Base-by-base conservation (phyloP, 2,888 invertebrate species). In the Leptinotarsa rubiginosa region DNA sequence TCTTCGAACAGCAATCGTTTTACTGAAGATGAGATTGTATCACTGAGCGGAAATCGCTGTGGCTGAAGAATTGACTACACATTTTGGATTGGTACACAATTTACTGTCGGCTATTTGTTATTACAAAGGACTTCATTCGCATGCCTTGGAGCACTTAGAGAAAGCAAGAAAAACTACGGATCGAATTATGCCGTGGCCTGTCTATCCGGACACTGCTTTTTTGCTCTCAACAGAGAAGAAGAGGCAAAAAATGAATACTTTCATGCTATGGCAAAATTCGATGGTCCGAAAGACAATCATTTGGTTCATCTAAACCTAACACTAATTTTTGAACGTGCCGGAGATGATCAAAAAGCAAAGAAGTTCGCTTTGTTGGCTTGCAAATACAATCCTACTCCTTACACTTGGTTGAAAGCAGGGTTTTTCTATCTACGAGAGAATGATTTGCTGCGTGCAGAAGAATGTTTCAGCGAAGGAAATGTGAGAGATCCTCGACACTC, bases 401-500 rank as follows among this genome's bases (percentile, higher is more conserved):
- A 85, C 68, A 83, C 86, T 1, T 88, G 88, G 88, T 78, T 83
- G 50, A 77, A 76, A 56, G 82, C 83, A 22, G 86, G 85, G 5
- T 81, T 80, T 62, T 65, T 82, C 3, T 85, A 81, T 78, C 83
- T 82, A 68, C 76, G 79, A 68, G 82, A 86, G 79, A 84, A 85
- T 59, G 87, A 87, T 77, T 79, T 85, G 47, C 62, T 85, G 13
- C 86, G 86, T 72, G 87, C 88, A 1, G 88, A 88, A 80, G 86
- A 86, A 77, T 88, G 87, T 80, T 83, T 88, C 56, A 83, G 80
- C 13, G 86, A 87, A 78, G 84, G 87, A 2, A 87, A 87, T 80
- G 70, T 83, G 12, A 82, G 83, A 20, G 87, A 88, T 79, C 86
- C 86, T 74, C 77, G 81, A 4, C 79, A 85, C 69, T 80, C 87